Percentiles rank a stretch among this genome's conserved stretches.
These are phyloP conservation scores for Leptopilina clavipes DNA, from an alignment of 1,140 invertebrate genomes.

Conservation along the genomic window DNA sequence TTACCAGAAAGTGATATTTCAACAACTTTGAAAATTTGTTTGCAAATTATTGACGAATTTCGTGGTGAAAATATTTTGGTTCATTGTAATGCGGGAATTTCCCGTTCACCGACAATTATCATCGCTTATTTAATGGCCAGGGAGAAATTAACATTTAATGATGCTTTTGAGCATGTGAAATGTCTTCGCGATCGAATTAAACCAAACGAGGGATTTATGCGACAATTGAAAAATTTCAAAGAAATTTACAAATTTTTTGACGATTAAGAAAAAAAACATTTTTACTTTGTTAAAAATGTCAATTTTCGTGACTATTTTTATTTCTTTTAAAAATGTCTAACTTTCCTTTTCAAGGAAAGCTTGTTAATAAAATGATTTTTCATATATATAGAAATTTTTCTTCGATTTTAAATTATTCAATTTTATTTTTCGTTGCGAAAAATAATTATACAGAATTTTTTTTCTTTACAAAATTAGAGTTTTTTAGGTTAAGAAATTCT, in stretches of 20 bases:
- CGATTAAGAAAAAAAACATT: neutral
- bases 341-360: no score
- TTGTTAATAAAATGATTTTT: no score
- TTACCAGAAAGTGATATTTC: constrained; percentile 81
- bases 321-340: no score
- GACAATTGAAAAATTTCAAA: constrained; percentile 75
- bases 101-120: constrained; percentile 87
- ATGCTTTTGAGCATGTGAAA: constrained; percentile 84
- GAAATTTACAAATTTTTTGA: constrained; percentile 36
- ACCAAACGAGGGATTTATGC: constrained; percentile 88
- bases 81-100: constrained; percentile 95
- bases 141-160: constrained; percentile 78
- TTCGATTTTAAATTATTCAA: no score
- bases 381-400: no score
- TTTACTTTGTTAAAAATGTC: no score
- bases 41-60: constrained; percentile 76
- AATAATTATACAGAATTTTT: no score
- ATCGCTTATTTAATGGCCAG: constrained; percentile 89
- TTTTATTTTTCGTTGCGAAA: no score
- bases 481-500: no score
- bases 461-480: no score
- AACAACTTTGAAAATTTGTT: constrained; percentile 73
- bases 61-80: constrained; percentile 83
- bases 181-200: constrained; percentile 79
- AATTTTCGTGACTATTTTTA: constrained; percentile 31